These are phyloP conservation scores for Nesogale talazaci DNA, from an alignment of 2,113 vertebrate genomes.

Conservation along the genomic window DNA sequence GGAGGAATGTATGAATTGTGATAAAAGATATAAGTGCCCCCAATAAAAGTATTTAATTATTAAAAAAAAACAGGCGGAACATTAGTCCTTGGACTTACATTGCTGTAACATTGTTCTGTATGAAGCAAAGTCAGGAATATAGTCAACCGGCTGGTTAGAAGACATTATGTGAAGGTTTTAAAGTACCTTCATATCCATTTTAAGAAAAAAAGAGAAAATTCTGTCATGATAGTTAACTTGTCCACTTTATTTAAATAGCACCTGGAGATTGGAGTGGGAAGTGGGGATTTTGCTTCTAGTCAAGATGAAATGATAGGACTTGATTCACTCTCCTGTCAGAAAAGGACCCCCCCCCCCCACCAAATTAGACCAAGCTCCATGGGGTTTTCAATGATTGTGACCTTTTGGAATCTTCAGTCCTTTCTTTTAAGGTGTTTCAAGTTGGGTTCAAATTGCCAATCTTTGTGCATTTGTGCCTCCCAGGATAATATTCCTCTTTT, in stretches of 20 bases:
- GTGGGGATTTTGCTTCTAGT: background rate
- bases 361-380: background rate
- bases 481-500: too few relatives aligned
- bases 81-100: background rate
- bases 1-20: too few relatives aligned
- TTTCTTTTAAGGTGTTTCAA: too few relatives aligned
- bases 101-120: background rate
- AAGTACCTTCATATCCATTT: background rate
- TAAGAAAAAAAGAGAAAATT: background rate
- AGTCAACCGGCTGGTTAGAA: background rate
- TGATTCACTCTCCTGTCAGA: background rate
- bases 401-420: too few relatives aligned
- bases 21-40: too few relatives aligned
- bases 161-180: background rate
- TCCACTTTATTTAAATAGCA: background rate
- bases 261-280: background rate
- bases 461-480: too few relatives aligned
- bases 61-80: background rate
- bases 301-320: background rate
- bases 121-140: background rate
- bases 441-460: too few relatives aligned
- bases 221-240: background rate
- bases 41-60: too few relatives aligned
- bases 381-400: too few relatives aligned
- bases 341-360: background rate